These are phyloP conservation scores for Zoanthus sansibaricus DNA, from an alignment of 92 coral and sea anemone genomes.

Conservation along the genomic window DNA sequence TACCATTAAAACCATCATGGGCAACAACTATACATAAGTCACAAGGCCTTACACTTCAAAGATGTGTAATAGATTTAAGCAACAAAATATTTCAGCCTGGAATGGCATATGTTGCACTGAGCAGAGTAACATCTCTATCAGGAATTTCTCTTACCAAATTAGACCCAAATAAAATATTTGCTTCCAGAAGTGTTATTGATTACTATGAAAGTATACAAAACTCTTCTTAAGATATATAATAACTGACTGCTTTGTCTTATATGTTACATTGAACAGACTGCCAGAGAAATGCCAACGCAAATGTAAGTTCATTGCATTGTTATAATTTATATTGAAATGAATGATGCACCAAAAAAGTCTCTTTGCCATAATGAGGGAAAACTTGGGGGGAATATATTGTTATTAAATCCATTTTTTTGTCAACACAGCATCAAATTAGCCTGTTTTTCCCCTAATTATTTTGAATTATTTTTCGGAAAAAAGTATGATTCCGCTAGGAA, in stretches of 20 bases:
- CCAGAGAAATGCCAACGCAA: neutral
- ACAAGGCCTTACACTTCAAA: conserved; percentile 30
- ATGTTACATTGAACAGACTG: neutral
- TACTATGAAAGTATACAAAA: conserved; percentile 4
- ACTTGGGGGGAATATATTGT: neutral
- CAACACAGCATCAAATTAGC: neutral
- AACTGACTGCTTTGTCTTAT: neutral
- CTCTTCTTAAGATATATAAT: neutral
- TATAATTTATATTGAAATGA: neutral
- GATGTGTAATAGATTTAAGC: conserved; percentile 19
- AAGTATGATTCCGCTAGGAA: neutral
- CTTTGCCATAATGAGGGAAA: neutral
- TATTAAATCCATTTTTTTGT: neutral
- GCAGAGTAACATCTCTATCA: conserved; percentile 46
- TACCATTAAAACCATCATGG: conserved; percentile 66
- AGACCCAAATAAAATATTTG: conserved; percentile 38
- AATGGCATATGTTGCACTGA: conserved; percentile 63
- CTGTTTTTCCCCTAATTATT: no score
- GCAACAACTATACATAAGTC: conserved; percentile 1
- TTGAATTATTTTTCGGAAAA: neutral
- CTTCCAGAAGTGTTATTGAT: conserved; percentile 35
- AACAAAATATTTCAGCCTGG: conserved; percentile 53
- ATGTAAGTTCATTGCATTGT: neutral
- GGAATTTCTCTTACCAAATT: conserved; percentile 56
- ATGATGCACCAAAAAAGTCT: neutral